phyloP scores from a whole-genome alignment of 2,888 invertebrate species.

The Agonopterix subpropinquella region DNA sequence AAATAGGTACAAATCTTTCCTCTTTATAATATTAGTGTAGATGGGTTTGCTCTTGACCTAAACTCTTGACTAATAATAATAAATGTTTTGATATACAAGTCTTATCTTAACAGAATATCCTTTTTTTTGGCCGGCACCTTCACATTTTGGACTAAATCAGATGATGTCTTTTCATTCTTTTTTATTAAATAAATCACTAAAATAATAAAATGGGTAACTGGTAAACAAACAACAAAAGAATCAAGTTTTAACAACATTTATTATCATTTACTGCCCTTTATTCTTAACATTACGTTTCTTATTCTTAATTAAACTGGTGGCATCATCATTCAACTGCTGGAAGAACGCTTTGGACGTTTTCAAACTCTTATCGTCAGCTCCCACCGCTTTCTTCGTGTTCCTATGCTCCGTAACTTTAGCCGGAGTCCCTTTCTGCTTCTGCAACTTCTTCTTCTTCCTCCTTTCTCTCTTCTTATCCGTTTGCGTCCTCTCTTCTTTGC shows the following conservation, averaged over 20 bases:
- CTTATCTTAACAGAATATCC: too few relatives aligned
- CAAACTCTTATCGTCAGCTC: slow-evolving; percentile 74
- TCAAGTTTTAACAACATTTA: not conserved
- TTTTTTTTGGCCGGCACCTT: too few relatives aligned
- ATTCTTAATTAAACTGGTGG: slow-evolving; percentile 54
- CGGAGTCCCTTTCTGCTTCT: slow-evolving; percentile 69
- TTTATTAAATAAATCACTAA: too few relatives aligned
- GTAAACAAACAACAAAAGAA: not conserved
- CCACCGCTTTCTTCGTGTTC: slow-evolving; percentile 74
- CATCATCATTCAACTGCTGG: slow-evolving; percentile 86
- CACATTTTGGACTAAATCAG: too few relatives aligned
- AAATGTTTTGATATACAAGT: too few relatives aligned
- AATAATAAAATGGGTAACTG: too few relatives aligned
- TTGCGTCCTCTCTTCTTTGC: slow-evolving; percentile 86
- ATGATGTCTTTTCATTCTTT: too few relatives aligned
- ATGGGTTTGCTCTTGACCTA: too few relatives aligned
- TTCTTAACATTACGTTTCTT: slow-evolving; percentile 47
- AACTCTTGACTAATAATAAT: too few relatives aligned
- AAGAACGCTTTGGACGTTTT: slow-evolving; percentile 89
- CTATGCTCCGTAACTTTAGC: slow-evolving; percentile 66
- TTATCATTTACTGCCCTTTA: slow-evolving; percentile 23
- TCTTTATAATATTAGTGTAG: too few relatives aligned
- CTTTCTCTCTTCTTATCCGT: slow-evolving; percentile 94
- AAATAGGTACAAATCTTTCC: too few relatives aligned
- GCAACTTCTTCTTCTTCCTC: slow-evolving; percentile 88